Conservation (phyloP, 2,888 invertebrate genomes). For the Lasioglossum malachurum region DNA sequence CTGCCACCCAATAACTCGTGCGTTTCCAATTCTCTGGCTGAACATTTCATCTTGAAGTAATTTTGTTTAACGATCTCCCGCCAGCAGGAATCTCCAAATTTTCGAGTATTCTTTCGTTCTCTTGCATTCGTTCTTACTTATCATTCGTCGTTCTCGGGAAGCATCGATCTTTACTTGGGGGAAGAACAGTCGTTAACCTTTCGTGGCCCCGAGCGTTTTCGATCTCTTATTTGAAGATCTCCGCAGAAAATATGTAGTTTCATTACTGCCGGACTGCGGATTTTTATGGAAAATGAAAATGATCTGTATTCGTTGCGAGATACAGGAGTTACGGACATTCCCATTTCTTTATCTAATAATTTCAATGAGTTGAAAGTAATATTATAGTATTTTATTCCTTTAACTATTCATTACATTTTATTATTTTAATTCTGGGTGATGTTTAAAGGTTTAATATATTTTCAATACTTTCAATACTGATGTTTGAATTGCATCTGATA, state of each 20-base stretch:
- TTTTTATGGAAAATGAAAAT: neutral
- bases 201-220: neutral
- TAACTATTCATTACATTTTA: too few species aligned
- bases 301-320: neutral
- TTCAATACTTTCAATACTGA: too few species aligned
- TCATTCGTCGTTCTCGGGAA: neutral
- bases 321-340: neutral
- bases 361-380: too few species aligned
- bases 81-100: slow-evolving; percentile 22
- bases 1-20: slow-evolving; percentile 54
- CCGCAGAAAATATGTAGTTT: neutral
- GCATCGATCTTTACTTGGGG: neutral
- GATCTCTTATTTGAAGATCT: neutral
- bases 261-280: neutral
- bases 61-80: slow-evolving; percentile 59
- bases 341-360: too few species aligned
- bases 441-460: too few species aligned
- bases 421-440: too few species aligned
- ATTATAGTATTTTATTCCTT: too few species aligned
- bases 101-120: slow-evolving; percentile 9
- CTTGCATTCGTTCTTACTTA: neutral
- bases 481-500: too few species aligned
- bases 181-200: slow-evolving; percentile 7
- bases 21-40: slow-evolving; percentile 53
- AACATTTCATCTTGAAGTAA: slow-evolving; percentile 58